phyloP scores from a whole-genome alignment of 2,797 vertebrate species.

The Mionectes olivaceus region DNA sequence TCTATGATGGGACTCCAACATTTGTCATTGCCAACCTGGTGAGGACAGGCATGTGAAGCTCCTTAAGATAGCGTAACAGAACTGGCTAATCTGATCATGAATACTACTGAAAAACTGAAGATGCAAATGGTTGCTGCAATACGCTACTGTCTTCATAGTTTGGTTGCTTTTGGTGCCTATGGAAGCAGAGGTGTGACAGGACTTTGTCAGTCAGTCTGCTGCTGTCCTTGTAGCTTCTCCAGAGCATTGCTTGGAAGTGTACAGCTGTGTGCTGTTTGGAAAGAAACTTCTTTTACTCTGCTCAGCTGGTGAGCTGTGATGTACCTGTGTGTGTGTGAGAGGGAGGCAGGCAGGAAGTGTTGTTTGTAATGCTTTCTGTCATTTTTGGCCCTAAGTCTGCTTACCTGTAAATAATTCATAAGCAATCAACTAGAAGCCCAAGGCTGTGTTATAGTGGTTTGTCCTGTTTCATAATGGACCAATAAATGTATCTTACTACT shows the following conservation, averaged over 20 bases:
- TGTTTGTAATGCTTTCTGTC: background rate
- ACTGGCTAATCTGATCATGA: background rate
- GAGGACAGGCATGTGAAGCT: background rate
- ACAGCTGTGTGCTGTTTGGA: background rate
- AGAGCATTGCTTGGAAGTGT: background rate
- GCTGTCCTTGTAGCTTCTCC: background rate
- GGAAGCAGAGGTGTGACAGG: background rate
- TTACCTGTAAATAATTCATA: background rate
- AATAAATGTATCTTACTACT: background rate
- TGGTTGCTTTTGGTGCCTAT: accelerated
- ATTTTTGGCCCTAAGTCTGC: background rate
- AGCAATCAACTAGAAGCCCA: background rate
- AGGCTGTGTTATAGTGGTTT: background rate
- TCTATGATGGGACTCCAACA: background rate
- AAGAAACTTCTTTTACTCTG: background rate
- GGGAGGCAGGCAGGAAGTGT: background rate
- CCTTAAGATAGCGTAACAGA: background rate
- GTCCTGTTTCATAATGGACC: background rate
- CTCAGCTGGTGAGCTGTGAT: background rate
- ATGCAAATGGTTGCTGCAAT: background rate
- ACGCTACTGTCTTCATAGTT: background rate
- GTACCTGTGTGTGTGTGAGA: background rate
- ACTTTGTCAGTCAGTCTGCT: background rate
- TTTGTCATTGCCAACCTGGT: background rate
- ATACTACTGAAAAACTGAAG: background rate